Conservation (phyloP, 2,888 invertebrate genomes). For the Bellardia bayeri region DNA sequence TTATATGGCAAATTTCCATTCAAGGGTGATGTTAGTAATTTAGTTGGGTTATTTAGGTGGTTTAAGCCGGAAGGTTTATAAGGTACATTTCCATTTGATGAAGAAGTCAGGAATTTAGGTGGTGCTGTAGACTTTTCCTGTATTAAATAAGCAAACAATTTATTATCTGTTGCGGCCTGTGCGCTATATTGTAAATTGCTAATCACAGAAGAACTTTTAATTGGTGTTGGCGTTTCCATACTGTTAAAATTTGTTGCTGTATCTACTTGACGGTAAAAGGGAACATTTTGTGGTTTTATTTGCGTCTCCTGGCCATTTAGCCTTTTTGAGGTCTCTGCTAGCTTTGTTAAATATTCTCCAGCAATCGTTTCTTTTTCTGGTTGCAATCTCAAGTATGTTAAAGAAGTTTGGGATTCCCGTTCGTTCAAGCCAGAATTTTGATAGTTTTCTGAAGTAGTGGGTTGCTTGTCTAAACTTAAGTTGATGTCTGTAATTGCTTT, state of each 20-base stretch:
- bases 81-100: neutral
- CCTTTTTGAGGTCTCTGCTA: neutral
- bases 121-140: neutral
- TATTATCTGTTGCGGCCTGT: neutral
- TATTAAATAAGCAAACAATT: neutral
- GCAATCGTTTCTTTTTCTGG: neutral
- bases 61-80: neutral
- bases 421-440: neutral
- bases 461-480: neutral
- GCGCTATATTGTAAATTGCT: neutral
- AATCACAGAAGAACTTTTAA: neutral
- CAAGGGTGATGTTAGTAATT: neutral
- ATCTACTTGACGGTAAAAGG: neutral
- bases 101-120: neutral
- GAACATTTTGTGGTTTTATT: neutral
- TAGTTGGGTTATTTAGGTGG: too few relatives aligned
- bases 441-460: neutral
- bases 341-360: constrained; percentile 12
- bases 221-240: neutral
- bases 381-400: neutral
- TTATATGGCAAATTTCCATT: neutral
- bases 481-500: neutral
- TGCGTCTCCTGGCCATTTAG: neutral
- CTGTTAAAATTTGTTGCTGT: neutral
- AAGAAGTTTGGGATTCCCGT: neutral